phyloP scores from a whole-genome alignment of 2,797 vertebrate species.

The Spheniscus humboldti region DNA sequence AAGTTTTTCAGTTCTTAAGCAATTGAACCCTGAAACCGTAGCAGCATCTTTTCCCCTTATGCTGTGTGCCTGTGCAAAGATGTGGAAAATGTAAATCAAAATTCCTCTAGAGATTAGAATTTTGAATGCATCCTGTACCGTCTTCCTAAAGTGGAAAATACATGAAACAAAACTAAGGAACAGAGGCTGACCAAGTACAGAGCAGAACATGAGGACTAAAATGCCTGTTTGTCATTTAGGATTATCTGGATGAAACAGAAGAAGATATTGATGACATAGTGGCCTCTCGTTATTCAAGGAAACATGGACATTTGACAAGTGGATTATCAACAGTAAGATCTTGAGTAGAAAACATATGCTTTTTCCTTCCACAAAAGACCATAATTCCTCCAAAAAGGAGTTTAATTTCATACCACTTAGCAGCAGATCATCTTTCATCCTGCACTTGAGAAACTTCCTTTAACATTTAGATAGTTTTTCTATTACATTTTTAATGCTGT shows the following conservation, averaged over 20 bases:
- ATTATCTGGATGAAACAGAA: conserved; percentile 80
- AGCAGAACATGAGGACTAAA: not conserved
- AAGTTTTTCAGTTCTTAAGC: not conserved
- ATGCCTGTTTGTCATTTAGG: conserved; percentile 63
- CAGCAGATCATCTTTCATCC: not conserved
- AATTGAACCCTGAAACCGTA: not conserved
- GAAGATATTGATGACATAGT: conserved; percentile 84
- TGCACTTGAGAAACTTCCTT: not conserved
- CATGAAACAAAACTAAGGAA: not conserved
- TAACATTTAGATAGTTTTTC: not conserved
- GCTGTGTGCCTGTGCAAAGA: not conserved
- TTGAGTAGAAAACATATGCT: not conserved
- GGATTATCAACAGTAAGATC: conserved; percentile 84
- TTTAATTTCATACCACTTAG: not conserved
- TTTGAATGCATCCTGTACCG: not conserved
- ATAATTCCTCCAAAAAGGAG: not conserved
- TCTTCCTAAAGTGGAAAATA: not conserved
- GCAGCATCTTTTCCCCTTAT: not conserved
- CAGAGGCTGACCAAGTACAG: not conserved
- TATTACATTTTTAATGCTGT: not conserved
- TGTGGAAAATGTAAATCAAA: not conserved
- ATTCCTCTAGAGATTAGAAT: not conserved
- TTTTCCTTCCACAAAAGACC: not conserved
- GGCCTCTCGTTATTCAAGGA: conserved; percentile 74
- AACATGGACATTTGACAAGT: conserved; percentile 71